A percentile compares a stretch with the other conserved stretches of the same genome.
Conservation (phyloP, 2,888 invertebrate species). For the Euzophera pinguis region DNA sequence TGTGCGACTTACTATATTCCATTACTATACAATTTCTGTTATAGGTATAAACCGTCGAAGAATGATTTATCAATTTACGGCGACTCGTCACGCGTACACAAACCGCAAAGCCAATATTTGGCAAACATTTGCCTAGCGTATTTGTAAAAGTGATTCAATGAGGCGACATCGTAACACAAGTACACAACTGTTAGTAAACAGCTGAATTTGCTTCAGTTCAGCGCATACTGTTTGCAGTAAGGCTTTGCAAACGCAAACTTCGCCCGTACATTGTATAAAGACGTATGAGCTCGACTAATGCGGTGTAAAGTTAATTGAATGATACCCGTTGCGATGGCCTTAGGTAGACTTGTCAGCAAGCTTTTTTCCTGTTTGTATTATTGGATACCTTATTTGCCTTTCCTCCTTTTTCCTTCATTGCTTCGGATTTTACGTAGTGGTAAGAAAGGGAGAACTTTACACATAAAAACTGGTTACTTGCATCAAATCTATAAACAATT, state of each 20-base stretch:
- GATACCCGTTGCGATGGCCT: constrained; percentile 13
- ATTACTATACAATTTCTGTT: too few species aligned
- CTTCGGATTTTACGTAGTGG: too few species aligned
- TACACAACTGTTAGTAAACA: constrained; percentile 40
- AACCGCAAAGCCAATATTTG: constrained; percentile 30
- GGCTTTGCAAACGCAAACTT: constrained; percentile 55
- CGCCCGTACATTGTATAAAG: constrained; percentile 44
- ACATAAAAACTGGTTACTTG: too few species aligned
- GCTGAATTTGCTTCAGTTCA: constrained; percentile 59
- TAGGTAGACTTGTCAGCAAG: not conserved
- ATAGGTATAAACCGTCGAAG: too few species aligned
- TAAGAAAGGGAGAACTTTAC: too few species aligned
- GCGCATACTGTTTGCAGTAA: constrained; percentile 53
- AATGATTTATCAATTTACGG: not conserved
- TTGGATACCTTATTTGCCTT: too few species aligned
- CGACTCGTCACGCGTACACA: not conserved
- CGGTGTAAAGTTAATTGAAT: constrained; percentile 52
- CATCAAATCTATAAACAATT: too few species aligned
- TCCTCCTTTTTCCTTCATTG: too few species aligned
- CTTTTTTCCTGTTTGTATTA: too few species aligned
- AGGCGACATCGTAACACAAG: constrained; percentile 22
- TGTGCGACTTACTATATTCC: too few species aligned
- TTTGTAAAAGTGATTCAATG: constrained; percentile 50
- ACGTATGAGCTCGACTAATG: constrained; percentile 42
- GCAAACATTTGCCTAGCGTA: constrained; percentile 41